Evolutionary conservation across 2,113 vertebrate species (phyloP).

Genomic region (Chaetodon trifascialis): DNA sequence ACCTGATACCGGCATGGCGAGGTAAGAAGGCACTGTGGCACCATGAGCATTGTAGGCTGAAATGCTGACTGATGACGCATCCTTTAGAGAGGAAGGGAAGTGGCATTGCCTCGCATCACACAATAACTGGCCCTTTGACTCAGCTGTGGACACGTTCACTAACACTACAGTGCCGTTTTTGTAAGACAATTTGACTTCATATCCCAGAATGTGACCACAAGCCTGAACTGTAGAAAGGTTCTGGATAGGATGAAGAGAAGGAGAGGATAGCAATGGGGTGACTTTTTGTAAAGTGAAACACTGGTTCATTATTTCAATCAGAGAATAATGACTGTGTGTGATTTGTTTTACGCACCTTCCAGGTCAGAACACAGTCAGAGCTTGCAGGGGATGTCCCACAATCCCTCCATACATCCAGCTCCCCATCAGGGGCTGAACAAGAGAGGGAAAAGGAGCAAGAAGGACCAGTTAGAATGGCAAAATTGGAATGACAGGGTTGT

Average conservation of each 20-base stretch:
- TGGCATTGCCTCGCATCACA: constrained; percentile 40
- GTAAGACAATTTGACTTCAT: constrained; percentile 58
- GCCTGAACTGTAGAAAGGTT: constrained; percentile 69
- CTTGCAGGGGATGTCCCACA: constrained; percentile 55
- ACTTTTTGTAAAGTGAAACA: neutral
- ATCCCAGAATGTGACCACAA: constrained; percentile 68
- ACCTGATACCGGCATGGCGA: constrained; percentile 67
- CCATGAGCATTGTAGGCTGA: constrained; percentile 70
- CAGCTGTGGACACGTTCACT: constrained; percentile 40
- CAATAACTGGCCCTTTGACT: neutral
- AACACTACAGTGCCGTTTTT: neutral
- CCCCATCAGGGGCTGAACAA: constrained; percentile 76
- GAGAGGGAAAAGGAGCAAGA: neutral
- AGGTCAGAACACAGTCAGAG: constrained; percentile 71
- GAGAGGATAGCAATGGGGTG: neutral
- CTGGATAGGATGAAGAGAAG: constrained; percentile 50
- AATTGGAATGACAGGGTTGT: neutral
- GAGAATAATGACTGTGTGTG: neutral
- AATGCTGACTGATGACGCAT: constrained; percentile 57
- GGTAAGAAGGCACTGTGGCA: constrained; percentile 53
- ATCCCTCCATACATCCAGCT: constrained; percentile 81
- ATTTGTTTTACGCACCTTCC: constrained; percentile 78
- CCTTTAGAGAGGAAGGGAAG: constrained; percentile 41
- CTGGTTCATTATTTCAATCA: neutral
- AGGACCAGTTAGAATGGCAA: neutral